phyloP scores from a whole-genome alignment of 2,797 vertebrate genomes.

The Pitangus sulphuratus region DNA sequence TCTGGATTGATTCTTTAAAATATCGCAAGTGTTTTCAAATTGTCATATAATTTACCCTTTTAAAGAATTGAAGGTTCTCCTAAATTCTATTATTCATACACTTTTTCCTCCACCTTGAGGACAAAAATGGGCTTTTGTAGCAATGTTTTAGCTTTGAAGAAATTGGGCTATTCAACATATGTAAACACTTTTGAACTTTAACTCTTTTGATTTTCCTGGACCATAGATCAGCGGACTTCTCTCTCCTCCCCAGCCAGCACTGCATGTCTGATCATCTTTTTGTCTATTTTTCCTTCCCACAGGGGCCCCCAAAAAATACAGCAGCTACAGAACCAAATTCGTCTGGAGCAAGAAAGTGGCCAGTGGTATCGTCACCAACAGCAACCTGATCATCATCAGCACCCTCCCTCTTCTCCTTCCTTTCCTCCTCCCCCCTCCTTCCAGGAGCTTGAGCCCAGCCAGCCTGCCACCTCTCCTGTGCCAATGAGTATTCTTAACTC shows the following conservation, averaged over 20 bases:
- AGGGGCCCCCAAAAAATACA: slow-evolving; percentile 92
- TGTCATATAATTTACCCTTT: not conserved
- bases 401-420: slow-evolving; percentile 84
- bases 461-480: slow-evolving; percentile 62
- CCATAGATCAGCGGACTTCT: not conserved
- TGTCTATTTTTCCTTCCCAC: slow-evolving; percentile 53
- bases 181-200: not conserved
- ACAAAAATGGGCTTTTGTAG: not conserved
- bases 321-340: slow-evolving; percentile 93
- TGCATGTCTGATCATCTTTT: slow-evolving; percentile 42
- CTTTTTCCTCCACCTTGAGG: not conserved
- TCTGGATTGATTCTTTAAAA: not conserved
- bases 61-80: not conserved
- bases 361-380: slow-evolving; percentile 74
- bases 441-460: slow-evolving; percentile 88
- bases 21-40: not conserved
- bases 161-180: not conserved
- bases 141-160: not conserved
- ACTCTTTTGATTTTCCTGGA: not conserved
- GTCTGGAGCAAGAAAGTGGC: slow-evolving; percentile 88
- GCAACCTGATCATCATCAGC: slow-evolving; percentile 65
- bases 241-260: not conserved
- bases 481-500: slow-evolving; percentile 82
- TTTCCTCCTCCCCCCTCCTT: slow-evolving; percentile 93
- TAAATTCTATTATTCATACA: not conserved